Base-by-base conservation (phyloP, 1,140 invertebrate genomes). In the Tetragonula clypearis region DNA sequence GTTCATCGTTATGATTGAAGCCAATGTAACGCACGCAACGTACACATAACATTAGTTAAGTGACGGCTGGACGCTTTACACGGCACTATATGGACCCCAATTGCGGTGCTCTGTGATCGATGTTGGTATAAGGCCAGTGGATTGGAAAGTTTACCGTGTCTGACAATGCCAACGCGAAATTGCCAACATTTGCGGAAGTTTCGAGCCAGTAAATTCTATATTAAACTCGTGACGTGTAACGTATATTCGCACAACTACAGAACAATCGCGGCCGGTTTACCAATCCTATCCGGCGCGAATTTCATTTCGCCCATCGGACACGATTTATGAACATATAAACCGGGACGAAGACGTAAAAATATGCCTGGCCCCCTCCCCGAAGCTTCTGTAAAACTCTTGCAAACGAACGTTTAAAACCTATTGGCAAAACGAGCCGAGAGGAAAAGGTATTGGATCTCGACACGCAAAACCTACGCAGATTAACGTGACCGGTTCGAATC, bases 1-100 rank as follows among this genome's bases (percentile, higher is more conserved):
- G 83, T 85, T 80, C 86, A 78, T 30, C 77, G 71, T 21, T 78
- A 85, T 85, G 75, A 79, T 79, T 84, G 77, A 68, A 60, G 76
- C 60, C 56, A 82, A 84, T 86, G 26, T 79, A 84, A 65, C 65
- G 26, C 60, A 60, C 60, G 23, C 66, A 65, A 30, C 74, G 66
- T 83, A 68, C 73, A 81, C 71, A 81, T 66, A 81, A 66, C 77
- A 74, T 85, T 75, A 58, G 79, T 56, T 85, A 68, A 85, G 66
- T 35, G 84, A 81, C n/a, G 79, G 60, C 60, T 73, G 79, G 77
- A 19, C 49, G 60, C 60, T 85, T 68, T 56, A 75, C 84, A 69
- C 56, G 41, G 35, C 60, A 74, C 78, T 30, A 74, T 75, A 56
- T 26, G n/a, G 78, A 68, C 71, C 79, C 79, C 79, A 81, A 85